Evolutionary conservation across 2,797 vertebrate species (phyloP).

Genomic region (Fistularia tabacaria): DNA sequence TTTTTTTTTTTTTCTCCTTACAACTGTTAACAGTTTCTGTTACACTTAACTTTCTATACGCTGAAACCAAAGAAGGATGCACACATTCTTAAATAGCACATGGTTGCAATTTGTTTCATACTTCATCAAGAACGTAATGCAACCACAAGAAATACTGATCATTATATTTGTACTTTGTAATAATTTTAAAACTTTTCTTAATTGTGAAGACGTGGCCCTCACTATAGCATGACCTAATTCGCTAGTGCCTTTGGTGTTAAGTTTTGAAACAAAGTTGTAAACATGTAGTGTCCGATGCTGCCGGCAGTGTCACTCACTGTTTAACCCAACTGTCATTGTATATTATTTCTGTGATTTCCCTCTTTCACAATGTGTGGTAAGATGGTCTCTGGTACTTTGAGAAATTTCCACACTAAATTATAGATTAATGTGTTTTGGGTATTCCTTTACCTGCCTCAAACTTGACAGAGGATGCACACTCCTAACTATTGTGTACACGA

Average conservation of each 20-base stretch:
- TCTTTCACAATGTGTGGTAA: not conserved
- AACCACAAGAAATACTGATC: too few species aligned
- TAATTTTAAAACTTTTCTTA: too few species aligned
- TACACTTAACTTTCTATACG: too few species aligned
- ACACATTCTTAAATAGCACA: too few species aligned
- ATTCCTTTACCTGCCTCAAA: slow-evolving; percentile 38
- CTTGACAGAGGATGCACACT: slow-evolving; percentile 28
- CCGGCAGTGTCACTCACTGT: slow-evolving; percentile 60
- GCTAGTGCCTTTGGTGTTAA: not conserved
- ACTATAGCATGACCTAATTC: too few species aligned
- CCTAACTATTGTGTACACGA: slow-evolving; percentile 31
- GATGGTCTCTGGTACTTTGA: slow-evolving; percentile 31
- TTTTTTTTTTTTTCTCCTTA: too few species aligned
- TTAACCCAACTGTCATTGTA: slow-evolving; percentile 27
- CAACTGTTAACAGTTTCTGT: not conserved
- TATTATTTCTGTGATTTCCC: slow-evolving; percentile 24
- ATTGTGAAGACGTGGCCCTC: too few species aligned
- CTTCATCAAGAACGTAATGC: too few species aligned
- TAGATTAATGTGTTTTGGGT: slow-evolving; percentile 41
- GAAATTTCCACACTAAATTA: too few species aligned
- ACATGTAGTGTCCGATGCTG: slow-evolving; percentile 40
- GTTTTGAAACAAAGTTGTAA: slow-evolving; percentile 21
- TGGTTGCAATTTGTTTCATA: too few species aligned
- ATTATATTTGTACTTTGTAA: too few species aligned
- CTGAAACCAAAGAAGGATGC: too few species aligned